Base-by-base conservation (phyloP, 2,797 vertebrate species). In the Schizopygopsis malacanthus region DNA sequence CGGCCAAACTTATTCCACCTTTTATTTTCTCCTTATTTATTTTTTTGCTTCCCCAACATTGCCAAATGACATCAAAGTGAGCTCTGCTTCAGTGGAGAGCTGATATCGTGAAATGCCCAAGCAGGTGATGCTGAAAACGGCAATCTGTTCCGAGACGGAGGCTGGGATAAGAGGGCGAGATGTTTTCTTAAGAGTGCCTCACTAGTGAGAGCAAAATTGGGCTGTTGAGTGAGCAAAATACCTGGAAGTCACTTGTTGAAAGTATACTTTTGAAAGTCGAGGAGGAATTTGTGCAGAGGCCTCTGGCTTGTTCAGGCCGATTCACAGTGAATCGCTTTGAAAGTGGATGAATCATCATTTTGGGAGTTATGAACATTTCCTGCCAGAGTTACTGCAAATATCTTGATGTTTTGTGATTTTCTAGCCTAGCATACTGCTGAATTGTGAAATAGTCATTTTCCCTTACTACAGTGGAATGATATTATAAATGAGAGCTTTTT, bases 201-300 rank as follows among this genome's bases (percentile, higher is more conserved):
- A 65, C 25, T 63, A 47, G 81, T 63, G 56, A 65, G 43, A 76
- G 28, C 3, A 15, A 83, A 83, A 76, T 75, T 83, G 72, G 59
- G 39, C 72, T 25, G 72, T 67, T 83, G 72, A 83, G 59, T 76
- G 82, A 83, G 45, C 59, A 83, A 83, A 83, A 77, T 83, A 83
- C 82, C 82, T 83, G 59, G 59, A 67, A 83, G 82, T 73, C 72
- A 76, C 72, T 65, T 76, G 82, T 76, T 83, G 82, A 76, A 76
- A 54, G 56, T 65, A 52, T 72, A 33, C 41, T 50, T 75, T 25
- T 61, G 50, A 39, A 50, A 75, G 28, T 65, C n/a, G 33, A 76
- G 72, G 22, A 33, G 10, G 45, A 65, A 9, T 76, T 76, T 65
- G 61, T 41, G 72, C 71, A 4, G 82, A 76, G 59, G 71, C 72